Conservation (phyloP, 1,140 invertebrate genomes). For the silkworm (Bombyx mori) region DNA sequence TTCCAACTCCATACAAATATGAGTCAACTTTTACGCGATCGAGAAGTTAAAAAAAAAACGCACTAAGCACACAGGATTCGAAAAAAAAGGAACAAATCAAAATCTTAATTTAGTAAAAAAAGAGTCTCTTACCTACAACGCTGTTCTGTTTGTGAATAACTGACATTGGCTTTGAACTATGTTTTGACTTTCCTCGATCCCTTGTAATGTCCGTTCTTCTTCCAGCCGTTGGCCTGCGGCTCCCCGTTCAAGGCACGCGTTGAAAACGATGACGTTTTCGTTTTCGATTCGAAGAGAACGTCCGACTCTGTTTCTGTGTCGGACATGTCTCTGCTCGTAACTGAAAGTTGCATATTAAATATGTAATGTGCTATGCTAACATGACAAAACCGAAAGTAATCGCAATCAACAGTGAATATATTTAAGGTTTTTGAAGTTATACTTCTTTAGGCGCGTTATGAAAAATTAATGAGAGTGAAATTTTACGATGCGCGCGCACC, state of each 20-base stretch:
- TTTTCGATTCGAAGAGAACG: slow-evolving; percentile 77
- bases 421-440: no score
- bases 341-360: slow-evolving; percentile 34
- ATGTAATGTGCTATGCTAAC: neutral
- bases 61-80: no score
- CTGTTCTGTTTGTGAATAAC: neutral
- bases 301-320: slow-evolving; percentile 84
- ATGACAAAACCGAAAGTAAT: no score
- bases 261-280: slow-evolving; percentile 69
- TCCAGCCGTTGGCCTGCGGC: slow-evolving; percentile 46
- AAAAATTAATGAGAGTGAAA: no score
- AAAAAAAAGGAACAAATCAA: no score
- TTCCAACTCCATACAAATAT: no score
- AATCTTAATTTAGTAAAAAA: neutral
- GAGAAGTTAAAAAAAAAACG: no score
- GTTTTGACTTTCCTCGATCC: slow-evolving; percentile 62
- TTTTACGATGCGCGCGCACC: no score
- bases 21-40: no score
- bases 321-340: slow-evolving; percentile 73
- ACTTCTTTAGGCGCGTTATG: no score
- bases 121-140: neutral
- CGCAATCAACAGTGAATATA: no score
- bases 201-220: slow-evolving; percentile 71
- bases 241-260: slow-evolving; percentile 69
- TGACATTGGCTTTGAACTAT: slow-evolving; percentile 27